Base-by-base conservation (phyloP, 1,140 invertebrate genomes). In the Brachionus koreanus region DNA sequence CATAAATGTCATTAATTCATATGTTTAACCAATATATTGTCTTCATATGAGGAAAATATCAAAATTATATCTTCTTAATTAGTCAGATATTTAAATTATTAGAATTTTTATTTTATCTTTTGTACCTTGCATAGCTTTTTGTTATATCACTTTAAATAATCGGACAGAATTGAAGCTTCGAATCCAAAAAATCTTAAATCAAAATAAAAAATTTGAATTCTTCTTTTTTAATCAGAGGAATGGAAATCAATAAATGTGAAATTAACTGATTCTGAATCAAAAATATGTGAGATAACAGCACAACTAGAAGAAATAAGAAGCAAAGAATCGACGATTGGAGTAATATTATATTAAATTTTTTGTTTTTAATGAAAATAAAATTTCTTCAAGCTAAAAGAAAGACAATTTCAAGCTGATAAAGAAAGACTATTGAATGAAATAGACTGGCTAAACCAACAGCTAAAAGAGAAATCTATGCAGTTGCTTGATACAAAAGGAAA, bases 191-290 rank as follows among this genome's bases (percentile, higher is more conserved):
- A n/a, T n/a, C n/a, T n/a, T n/a, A n/a, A n/a, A n/a, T n/a, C n/a
- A n/a, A n/a, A n/a, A n/a, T n/a, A n/a, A n/a, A n/a, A n/a, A n/a
- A n/a, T n/a, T n/a, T n/a, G n/a, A n/a, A n/a, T n/a, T n/a, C n/a
- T n/a, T n/a, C n/a, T n/a, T n/a, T n/a, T 29, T 72, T 82, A 83
- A 84, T 2, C 82, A 89, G 88, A 85, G 49, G 89, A 90, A 82
- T 83, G 87, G 82, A 88, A 87, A 65, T 77, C 83, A 63, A 83
- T 90, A 12, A 85, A 86, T n/a, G 86, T 87, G n/a, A 86, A 88
- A 83, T 63, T 89, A n/a, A 83, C 85, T 33, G 81, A 84, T 43
- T 85, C 86, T 9, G 76, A 79, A 61, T 61, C 49, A 4, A 79
- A 79, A 63, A 39, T 79, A 61, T 79, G 61, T 43, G 76, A 79